Conservation (phyloP, 2,113 vertebrate genomes). For the Orcinus orca region DNA sequence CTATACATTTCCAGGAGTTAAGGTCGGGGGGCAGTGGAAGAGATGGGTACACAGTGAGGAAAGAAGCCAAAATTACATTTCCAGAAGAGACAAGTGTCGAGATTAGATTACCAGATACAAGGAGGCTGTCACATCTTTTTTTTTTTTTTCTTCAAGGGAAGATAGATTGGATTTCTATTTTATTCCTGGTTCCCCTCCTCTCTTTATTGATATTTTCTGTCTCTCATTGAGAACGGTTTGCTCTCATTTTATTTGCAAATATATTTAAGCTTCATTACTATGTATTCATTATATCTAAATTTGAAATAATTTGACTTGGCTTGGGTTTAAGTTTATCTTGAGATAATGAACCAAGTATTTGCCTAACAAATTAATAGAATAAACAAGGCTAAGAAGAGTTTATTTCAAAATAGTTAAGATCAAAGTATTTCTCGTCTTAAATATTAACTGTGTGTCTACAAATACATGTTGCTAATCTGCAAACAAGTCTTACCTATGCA, state of each 20-base stretch:
- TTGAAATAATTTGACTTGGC: constrained; percentile 35
- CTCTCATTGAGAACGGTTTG: background rate
- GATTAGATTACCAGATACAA: constrained; percentile 47
- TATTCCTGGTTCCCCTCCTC: background rate
- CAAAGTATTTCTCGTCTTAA: background rate
- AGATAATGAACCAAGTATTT: constrained; percentile 33
- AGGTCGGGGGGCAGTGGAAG: background rate
- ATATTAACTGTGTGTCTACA: background rate
- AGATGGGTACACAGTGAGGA: background rate
- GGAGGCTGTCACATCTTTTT: background rate
- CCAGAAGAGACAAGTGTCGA: background rate
- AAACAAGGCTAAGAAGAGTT: background rate
- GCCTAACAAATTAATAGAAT: constrained; percentile 39
- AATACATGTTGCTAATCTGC: background rate
- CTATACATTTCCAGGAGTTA: background rate
- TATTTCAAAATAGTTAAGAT: constrained; percentile 34
- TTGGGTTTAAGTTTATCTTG: constrained; percentile 13
- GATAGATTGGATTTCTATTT: constrained; percentile 12
- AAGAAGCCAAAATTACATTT: constrained; percentile 24
- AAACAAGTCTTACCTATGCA: background rate
- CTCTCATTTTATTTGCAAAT: constrained; percentile 38
- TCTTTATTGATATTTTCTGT: background rate
- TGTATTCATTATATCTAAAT: constrained; percentile 4
- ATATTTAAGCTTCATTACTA: background rate
- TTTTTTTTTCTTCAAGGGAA: background rate